Conservation (phyloP, 2,113 vertebrate genomes). For the Plecturocebus donacophilus region DNA sequence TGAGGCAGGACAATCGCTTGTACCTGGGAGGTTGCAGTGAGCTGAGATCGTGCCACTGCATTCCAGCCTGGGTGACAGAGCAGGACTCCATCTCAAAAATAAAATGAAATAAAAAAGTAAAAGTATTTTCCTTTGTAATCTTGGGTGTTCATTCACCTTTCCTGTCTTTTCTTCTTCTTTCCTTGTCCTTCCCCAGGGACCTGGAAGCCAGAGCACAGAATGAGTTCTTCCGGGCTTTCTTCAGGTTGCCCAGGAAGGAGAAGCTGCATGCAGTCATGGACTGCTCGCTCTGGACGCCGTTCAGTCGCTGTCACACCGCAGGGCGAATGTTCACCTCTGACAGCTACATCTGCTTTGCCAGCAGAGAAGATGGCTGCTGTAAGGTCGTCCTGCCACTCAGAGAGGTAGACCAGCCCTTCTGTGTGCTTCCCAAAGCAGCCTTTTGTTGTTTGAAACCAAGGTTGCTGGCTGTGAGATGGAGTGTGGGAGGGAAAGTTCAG, state of each 20-base stretch:
- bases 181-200: conserved; percentile 83
- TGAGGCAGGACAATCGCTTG: too few species aligned
- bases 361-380: conserved; percentile 92
- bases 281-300: conserved; percentile 95
- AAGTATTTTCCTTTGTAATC: background rate
- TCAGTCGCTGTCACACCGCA: conserved; percentile 92
- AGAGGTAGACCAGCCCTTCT: conserved; percentile 87
- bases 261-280: conserved; percentile 87
- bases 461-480: accelerated
- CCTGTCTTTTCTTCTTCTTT: background rate
- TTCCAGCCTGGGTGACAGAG: too few species aligned
- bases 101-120: accelerated
- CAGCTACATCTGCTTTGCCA: conserved; percentile 94
- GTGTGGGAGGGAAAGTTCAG: accelerated
- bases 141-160: background rate
- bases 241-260: conserved; percentile 92
- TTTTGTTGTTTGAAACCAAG: background rate
- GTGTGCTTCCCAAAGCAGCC: accelerated
- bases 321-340: conserved; percentile 94
- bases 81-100: too few species aligned
- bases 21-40: too few species aligned
- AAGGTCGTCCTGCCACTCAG: conserved; percentile 92
- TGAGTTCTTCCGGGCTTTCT: conserved; percentile 95
- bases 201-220: conserved; percentile 94
- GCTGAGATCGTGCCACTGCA: too few species aligned